Conservation (phyloP, 2,797 vertebrate genomes). For the Microtus agrestis region DNA sequence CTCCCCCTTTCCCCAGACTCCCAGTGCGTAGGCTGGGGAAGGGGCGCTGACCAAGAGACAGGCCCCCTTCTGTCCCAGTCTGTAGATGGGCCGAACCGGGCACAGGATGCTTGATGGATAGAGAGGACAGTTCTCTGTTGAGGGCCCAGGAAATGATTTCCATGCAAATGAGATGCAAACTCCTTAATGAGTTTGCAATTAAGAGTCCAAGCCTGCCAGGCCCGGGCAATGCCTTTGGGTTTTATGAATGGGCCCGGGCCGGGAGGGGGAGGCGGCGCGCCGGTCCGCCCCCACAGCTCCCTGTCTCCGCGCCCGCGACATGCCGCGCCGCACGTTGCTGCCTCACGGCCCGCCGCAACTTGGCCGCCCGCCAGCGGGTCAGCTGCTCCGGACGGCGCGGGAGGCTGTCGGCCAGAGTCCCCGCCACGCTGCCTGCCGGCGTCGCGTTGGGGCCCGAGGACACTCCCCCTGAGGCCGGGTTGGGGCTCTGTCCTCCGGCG, state of each 20-base stretch:
- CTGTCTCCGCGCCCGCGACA: constrained; percentile 86
- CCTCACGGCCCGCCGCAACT: constrained; percentile 84
- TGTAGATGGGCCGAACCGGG: neutral
- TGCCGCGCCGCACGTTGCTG: constrained; percentile 90
- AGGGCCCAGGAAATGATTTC: constrained; percentile 70
- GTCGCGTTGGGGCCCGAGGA: constrained; percentile 46
- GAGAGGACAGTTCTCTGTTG: constrained; percentile 18
- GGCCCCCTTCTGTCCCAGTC: neutral
- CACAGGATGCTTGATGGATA: neutral
- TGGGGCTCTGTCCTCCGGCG: constrained; percentile 31
- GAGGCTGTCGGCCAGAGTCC: constrained; percentile 73
- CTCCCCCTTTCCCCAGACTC: neutral
- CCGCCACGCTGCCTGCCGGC: constrained; percentile 68
- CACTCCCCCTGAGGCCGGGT: constrained; percentile 71
- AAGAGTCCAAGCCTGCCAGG: constrained; percentile 75
- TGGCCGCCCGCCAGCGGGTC: constrained; percentile 88
- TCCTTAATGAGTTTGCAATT: constrained; percentile 83
- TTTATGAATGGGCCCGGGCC: constrained; percentile 87
- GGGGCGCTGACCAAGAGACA: neutral
- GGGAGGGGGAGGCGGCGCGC: constrained; percentile 78
- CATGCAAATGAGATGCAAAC: constrained; percentile 83
- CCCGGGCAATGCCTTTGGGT: constrained; percentile 85
- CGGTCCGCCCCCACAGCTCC: constrained; percentile 83
- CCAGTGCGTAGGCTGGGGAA: neutral
- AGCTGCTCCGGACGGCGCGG: constrained; percentile 86